These are phyloP conservation scores for Saiga tatarica DNA, from an alignment of 2,113 vertebrate genomes.

Conservation along the genomic window DNA sequence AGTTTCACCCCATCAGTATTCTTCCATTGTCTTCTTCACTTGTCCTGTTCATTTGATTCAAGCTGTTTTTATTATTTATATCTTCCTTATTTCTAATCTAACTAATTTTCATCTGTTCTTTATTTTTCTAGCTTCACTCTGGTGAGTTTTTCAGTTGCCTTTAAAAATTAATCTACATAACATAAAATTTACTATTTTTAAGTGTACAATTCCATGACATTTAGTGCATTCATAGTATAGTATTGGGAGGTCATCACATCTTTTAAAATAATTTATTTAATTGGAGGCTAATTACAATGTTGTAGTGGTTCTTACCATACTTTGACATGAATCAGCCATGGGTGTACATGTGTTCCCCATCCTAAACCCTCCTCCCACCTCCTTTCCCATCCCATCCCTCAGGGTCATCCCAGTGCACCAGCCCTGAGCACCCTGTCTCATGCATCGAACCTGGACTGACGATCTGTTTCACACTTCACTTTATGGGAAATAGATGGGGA, in stretches of 20 bases:
- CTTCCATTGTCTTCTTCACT: background rate
- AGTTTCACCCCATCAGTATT: background rate
- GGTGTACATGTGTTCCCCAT: background rate
- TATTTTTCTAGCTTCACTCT: background rate
- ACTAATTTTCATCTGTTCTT: background rate
- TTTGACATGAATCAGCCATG: background rate
- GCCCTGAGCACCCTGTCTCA: background rate
- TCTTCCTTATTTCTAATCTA: background rate
- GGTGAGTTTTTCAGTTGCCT: background rate
- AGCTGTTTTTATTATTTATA: background rate
- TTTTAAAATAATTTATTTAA: background rate
- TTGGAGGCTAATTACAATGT: background rate
- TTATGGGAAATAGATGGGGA: too few relatives aligned
- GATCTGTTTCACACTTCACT: background rate
- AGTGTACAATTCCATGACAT: background rate
- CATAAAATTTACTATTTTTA: background rate
- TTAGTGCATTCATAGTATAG: background rate
- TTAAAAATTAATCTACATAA: background rate
- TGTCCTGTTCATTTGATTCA: background rate
- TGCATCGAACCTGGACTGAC: rapidly evolving
- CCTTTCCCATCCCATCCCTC: background rate
- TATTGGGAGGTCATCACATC: background rate
- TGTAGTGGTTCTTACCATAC: background rate
- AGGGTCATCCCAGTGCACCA: background rate
- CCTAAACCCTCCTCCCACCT: background rate